Evolutionary conservation across 2,113 vertebrate species (phyloP).

Genomic region (Salminus brasiliensis): DNA sequence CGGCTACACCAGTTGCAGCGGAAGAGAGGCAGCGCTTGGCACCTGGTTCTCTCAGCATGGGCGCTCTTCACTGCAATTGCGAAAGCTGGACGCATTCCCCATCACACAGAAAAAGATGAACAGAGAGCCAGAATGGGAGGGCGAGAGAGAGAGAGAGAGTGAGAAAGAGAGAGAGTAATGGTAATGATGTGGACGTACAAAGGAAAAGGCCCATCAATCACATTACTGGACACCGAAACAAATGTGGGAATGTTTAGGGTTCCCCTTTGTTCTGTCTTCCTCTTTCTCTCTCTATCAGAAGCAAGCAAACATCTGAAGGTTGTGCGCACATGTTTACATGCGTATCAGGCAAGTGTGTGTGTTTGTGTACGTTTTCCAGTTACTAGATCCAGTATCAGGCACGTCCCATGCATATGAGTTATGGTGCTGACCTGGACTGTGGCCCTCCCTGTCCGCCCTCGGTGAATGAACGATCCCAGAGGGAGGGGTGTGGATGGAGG

Average conservation of each 20-base stretch:
- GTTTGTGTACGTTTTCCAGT: constrained; percentile 1
- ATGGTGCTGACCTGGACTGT: constrained; percentile 43
- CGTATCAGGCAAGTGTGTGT: background rate
- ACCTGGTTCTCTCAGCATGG: constrained; percentile 51
- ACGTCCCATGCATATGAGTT: constrained; percentile 32
- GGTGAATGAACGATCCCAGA: constrained; percentile 15
- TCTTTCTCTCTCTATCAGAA: constrained; percentile 20
- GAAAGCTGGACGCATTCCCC: constrained; percentile 30
- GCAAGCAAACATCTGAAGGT: background rate
- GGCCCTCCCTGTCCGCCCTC: constrained; percentile 14
- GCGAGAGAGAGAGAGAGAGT: constrained; percentile 38
- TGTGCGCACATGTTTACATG: constrained; percentile 4
- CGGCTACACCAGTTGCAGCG: constrained; percentile 39
- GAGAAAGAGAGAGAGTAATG: background rate
- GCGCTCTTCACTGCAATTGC: constrained; percentile 24
- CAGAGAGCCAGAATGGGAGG: constrained; percentile 38
- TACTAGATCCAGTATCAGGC: background rate
- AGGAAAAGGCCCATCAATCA: constrained; percentile 1
- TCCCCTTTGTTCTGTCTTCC: constrained; percentile 36
- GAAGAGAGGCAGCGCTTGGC: constrained; percentile 63
- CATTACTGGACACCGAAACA: constrained; percentile 8
- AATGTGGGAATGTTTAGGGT: constrained; percentile 17
- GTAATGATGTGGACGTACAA: constrained; percentile 18
- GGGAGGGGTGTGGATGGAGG: constrained; percentile 25
- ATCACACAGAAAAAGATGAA: constrained; percentile 20